Percentiles rank a stretch among this genome's conserved stretches.
These are phyloP conservation scores for Cephus spinipes DNA, from an alignment of 2,888 invertebrate genomes.

Conservation along the genomic window DNA sequence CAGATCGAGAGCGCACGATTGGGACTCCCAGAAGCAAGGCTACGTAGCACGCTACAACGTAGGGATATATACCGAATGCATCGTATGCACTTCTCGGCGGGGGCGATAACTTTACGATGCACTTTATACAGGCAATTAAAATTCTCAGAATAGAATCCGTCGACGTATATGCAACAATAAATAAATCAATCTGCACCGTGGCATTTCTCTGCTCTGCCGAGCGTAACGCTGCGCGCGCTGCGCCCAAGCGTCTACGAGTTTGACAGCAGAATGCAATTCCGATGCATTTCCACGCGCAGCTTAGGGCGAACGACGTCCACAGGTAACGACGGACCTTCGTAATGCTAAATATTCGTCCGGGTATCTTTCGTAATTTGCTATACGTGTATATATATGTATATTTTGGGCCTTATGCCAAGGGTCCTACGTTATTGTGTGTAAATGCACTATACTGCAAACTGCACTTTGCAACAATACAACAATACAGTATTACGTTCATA, in stretches of 20 bases:
- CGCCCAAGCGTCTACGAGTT: not conserved
- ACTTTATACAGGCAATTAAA: slow-evolving; percentile 30
- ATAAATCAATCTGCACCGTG: slow-evolving; percentile 48
- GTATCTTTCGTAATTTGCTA: not conserved
- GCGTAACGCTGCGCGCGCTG: slow-evolving; percentile 33
- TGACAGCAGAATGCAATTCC: not conserved
- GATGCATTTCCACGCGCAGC: not conserved
- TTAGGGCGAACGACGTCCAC: not conserved
- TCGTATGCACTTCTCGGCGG: not conserved
- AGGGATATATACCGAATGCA: not conserved
- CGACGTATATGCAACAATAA: slow-evolving; percentile 36
- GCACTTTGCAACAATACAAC: not conserved
- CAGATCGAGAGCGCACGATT: not conserved
- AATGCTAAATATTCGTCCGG: not conserved
- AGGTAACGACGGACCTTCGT: not conserved
- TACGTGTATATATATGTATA: not conserved
- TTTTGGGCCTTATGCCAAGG: not conserved
- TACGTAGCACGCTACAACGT: not conserved
- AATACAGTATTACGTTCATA: no score
- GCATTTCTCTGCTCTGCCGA: slow-evolving; percentile 48
- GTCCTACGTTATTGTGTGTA: not conserved
- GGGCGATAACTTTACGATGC: slow-evolving; percentile 16
- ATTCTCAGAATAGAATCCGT: slow-evolving; percentile 33
- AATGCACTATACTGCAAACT: not conserved
- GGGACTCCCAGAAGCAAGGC: not conserved